Conservation (phyloP, 2,797 vertebrate species). For the Sebastes vulpes region DNA sequence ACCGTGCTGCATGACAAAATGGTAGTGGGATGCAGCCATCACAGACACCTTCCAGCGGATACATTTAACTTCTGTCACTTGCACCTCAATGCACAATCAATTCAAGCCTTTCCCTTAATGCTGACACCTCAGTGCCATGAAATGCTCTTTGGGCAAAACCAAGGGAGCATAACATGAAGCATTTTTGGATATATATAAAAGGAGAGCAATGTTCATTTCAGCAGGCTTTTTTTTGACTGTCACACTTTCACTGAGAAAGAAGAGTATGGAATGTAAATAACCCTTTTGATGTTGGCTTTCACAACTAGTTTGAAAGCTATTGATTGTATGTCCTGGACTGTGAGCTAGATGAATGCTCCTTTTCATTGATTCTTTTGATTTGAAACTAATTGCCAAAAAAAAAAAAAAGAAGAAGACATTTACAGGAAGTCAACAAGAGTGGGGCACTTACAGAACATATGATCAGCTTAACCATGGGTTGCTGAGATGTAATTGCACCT, state of each 20-base stretch:
- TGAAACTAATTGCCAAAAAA: slow-evolving; percentile 70
- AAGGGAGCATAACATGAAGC: slow-evolving; percentile 1
- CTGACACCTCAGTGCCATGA: slow-evolving; percentile 30
- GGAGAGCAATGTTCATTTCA: slow-evolving; percentile 11
- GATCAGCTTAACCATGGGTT: slow-evolving; percentile 78
- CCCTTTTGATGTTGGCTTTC: slow-evolving; percentile 29
- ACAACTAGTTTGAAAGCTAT: slow-evolving; percentile 71
- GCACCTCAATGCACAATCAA: slow-evolving; percentile 74
- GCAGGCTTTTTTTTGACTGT: not conserved
- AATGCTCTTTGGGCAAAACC: slow-evolving; percentile 21
- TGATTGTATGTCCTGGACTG: slow-evolving; percentile 69
- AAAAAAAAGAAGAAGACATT: slow-evolving; percentile 65
- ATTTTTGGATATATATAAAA: slow-evolving; percentile 17
- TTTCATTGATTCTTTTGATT: slow-evolving; percentile 78
- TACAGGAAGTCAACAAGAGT: slow-evolving; percentile 73
- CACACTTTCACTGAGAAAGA: slow-evolving; percentile 12
- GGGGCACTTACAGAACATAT: slow-evolving; percentile 73
- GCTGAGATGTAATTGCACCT: slow-evolving; percentile 75
- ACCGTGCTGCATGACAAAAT: slow-evolving; percentile 27
- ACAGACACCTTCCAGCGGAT: slow-evolving; percentile 48
- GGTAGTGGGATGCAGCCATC: slow-evolving; percentile 51
- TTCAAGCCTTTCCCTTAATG: slow-evolving; percentile 25
- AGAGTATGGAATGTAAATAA: slow-evolving; percentile 36
- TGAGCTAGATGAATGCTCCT: slow-evolving; percentile 45
- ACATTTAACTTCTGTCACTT: slow-evolving; percentile 66